Conservation (phyloP, 2,113 vertebrate genomes). For the Macquaria australasica region DNA sequence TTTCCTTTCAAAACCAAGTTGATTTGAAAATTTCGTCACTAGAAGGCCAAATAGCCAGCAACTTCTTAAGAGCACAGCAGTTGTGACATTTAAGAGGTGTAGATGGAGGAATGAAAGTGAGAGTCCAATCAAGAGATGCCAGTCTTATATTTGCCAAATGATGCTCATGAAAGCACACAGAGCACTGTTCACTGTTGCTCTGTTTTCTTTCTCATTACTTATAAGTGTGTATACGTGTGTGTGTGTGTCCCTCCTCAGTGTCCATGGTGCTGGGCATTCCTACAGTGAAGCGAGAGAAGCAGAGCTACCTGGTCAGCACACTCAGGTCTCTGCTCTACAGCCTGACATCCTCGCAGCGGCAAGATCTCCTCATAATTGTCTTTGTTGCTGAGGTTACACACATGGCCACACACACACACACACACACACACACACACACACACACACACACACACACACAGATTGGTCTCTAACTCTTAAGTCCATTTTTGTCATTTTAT, state of each 20-base stretch:
- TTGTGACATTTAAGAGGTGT: too few species aligned
- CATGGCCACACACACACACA: background rate
- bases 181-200: too few species aligned
- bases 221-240: background rate
- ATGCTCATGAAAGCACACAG: too few species aligned
- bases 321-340: conserved; percentile 86
- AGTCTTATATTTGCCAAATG: too few species aligned
- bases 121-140: too few species aligned
- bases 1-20: too few species aligned
- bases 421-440: background rate
- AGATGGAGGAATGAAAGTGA: too few species aligned
- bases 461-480: too few species aligned
- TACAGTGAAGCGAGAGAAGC: conserved; percentile 87
- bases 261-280: conserved; percentile 91
- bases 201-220: too few species aligned
- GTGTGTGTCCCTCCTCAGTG: conserved; percentile 78
- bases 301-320: conserved; percentile 88
- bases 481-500: background rate
- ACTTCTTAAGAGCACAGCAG: too few species aligned
- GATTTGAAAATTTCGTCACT: too few species aligned
- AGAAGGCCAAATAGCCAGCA: too few species aligned
- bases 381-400: conserved; percentile 90
- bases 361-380: conserved; percentile 87
- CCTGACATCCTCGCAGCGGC: conserved; percentile 81
- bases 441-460: background rate